Evolutionary conservation across 2,113 vertebrate species (phyloP).

Genomic region (Lichenostomus cassidix): DNA sequence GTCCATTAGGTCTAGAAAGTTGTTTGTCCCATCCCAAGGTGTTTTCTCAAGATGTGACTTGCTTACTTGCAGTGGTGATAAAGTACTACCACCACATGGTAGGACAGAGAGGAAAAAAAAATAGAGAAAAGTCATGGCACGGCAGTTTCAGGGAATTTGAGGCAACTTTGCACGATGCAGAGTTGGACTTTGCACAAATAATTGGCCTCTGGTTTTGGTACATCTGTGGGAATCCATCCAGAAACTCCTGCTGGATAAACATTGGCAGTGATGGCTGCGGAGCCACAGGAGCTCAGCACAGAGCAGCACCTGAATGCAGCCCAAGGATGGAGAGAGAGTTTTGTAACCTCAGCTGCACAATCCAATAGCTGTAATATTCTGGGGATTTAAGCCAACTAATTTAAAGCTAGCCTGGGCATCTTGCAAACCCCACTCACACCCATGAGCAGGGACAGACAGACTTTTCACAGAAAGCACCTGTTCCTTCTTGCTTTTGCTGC

Average conservation of each 20-base stretch:
- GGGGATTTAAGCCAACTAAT: neutral
- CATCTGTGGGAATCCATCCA: neutral
- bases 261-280: neutral
- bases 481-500: neutral
- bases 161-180: neutral
- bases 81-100: fast-evolving
- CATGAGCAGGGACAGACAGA: neutral
- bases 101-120: neutral
- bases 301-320: neutral
- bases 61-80: neutral
- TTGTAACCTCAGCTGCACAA: neutral
- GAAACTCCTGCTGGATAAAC: neutral
- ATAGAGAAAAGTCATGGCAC: neutral
- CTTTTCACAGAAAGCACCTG: neutral
- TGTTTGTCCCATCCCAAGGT: neutral
- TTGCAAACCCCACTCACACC: neutral
- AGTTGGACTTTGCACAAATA: neutral
- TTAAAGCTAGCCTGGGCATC: neutral
- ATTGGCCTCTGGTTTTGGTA: neutral
- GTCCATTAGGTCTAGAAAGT: neutral
- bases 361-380: neutral
- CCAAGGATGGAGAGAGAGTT: neutral
- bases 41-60: neutral
- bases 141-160: neutral
- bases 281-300: neutral